Conservation (phyloP, 2,888 invertebrate genomes). For the Dicyrtomina minuta region DNA sequence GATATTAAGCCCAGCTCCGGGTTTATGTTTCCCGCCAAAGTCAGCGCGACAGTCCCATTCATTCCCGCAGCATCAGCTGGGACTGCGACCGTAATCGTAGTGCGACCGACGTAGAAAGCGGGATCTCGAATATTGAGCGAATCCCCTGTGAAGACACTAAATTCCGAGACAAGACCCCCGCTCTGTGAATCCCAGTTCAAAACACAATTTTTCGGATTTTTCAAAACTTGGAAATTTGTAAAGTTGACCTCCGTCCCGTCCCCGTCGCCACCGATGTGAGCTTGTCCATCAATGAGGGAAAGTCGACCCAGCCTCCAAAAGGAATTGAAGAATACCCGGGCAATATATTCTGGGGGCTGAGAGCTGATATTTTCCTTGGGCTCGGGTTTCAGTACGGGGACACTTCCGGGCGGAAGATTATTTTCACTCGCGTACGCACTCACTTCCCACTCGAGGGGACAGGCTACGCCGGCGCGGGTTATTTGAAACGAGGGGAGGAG, state of each 20-base stretch:
- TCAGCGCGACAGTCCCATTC: background rate
- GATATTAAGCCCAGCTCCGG: background rate
- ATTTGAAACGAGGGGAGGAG: no score
- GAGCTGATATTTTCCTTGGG: no score
- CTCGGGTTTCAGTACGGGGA: background rate
- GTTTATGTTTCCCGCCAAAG: slow-evolving; percentile 3
- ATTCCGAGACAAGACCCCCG: background rate
- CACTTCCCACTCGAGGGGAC: background rate
- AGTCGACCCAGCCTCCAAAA: background rate
- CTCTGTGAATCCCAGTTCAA: background rate
- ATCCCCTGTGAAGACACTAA: no score
- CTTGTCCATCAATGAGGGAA: background rate
- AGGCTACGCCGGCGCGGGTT: no score
- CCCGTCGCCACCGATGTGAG: background rate
- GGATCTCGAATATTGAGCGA: background rate
- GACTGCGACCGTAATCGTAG: no score
- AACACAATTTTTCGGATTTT: background rate
- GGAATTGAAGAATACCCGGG: background rate
- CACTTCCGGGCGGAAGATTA: background rate
- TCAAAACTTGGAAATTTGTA: slow-evolving; percentile 7
- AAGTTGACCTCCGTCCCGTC: background rate
- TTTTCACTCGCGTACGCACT: background rate
- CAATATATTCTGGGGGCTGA: background rate
- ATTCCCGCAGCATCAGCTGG: no score
- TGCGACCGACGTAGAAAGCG: slow-evolving; percentile 3